Conservation (phyloP, 2,113 vertebrate genomes). For the Paramisgurnus dabryanus region DNA sequence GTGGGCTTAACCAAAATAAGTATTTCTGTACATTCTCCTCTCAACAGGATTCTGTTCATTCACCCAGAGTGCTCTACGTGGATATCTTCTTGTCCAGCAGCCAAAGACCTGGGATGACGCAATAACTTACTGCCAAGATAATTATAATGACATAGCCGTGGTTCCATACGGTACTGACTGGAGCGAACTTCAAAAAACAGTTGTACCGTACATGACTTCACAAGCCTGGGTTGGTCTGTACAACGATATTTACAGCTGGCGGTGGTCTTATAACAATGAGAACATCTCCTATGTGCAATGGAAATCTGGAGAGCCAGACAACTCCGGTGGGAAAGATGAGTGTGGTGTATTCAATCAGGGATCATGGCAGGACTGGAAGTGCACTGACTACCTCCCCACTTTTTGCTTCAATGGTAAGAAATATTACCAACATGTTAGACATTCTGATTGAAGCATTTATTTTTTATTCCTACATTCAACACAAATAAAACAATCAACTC, state of each 20-base stretch:
- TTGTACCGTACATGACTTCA: not conserved
- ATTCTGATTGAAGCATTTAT: not conserved
- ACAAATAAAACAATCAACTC: no score
- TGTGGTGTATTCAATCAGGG: not conserved
- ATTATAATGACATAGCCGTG: not conserved
- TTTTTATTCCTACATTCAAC: not conserved
- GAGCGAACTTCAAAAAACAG: not conserved
- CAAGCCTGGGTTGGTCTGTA: conserved; percentile 12
- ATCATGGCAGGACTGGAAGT: not conserved
- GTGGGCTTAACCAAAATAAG: no score
- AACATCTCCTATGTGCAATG: not conserved
- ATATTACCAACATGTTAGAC: not conserved
- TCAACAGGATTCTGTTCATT: not conserved
- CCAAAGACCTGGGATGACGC: conserved; percentile 4
- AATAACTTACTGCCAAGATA: conserved; percentile 8
- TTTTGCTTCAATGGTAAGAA: conserved; percentile 23
- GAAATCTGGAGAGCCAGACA: not conserved
- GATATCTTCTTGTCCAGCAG: conserved; percentile 15
- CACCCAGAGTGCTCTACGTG: not conserved
- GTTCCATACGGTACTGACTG: not conserved
- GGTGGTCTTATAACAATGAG: not conserved
- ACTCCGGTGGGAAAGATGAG: not conserved
- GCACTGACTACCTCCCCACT: not conserved
- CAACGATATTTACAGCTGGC: conserved; percentile 19
- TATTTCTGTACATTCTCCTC: no score